Evolutionary conservation across 2,797 vertebrate species (phyloP), one percentile per base, ranked within the genome.

Genomic region (Lagodon rhomboides): DNA sequence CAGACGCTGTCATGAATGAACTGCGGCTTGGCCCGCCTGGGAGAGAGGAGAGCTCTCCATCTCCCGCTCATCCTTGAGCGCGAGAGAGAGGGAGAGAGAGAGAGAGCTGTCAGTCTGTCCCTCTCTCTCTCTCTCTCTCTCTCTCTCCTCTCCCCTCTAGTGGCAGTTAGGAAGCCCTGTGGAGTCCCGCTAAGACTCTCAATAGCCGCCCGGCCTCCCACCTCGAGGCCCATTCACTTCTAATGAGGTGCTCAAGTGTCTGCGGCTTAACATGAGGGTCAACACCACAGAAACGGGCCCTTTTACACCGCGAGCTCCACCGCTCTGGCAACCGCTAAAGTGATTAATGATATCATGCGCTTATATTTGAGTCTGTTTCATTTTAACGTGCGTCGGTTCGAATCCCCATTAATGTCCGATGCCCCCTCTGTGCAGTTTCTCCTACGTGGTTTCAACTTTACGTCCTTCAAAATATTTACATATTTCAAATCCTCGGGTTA

Each of bases 161-260:
- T 91, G 93, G 89, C 87, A 89, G 91, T 91, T 90, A 90, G 92
- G 86, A 87, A 91, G 89, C 89, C 89, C 87, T 70, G 88, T 90
- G 90, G 91, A 91, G 89, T 88, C 91, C 85, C 53, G 67, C 89
- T 92, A 89, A 92, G 92, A 87, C 86, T 87, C 89, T 93, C 89
- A 90, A 88, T 91, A 68, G 90, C 90, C 50, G 86, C 92, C 85
- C 84, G 85, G 79, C 91, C 90, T 91, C 91, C 91, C 89, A 88
- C 90, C 92, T 92, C 75, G 64, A 90, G 87, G 80, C 90, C 87
- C 91, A 92, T 92, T 93, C 90, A 91, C 88, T 87, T 90, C 89
- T 93, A 94, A 94, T 94, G 91, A 94, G 91, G 84, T 92, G 91
- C 89, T 94, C 87, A 88, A 93, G 92, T 92, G 90, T 91, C 89